These are phyloP conservation scores for Irena cyanogastra DNA, from an alignment of 2,113 vertebrate genomes.

Conservation along the genomic window DNA sequence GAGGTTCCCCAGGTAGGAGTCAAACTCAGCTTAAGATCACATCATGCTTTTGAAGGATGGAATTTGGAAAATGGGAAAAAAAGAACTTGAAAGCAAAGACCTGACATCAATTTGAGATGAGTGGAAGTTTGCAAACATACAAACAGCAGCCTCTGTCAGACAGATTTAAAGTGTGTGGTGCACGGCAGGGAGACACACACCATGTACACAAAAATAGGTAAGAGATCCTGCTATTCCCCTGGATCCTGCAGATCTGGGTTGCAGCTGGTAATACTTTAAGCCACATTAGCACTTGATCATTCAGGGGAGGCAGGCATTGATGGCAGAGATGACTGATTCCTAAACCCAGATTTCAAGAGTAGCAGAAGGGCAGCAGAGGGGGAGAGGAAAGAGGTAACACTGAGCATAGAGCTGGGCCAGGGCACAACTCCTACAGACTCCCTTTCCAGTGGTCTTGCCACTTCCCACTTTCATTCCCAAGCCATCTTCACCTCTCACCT, in stretches of 20 bases:
- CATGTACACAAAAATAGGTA: not conserved
- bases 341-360: not conserved
- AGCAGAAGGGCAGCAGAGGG: not conserved
- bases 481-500: not conserved
- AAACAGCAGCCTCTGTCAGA: not conserved
- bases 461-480: not conserved
- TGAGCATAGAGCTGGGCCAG: not conserved
- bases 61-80: not conserved
- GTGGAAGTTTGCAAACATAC: not conserved
- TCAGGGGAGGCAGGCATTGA: not conserved
- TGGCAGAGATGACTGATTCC: not conserved
- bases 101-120: not conserved
- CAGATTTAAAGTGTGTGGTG: not conserved
- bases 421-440: not conserved
- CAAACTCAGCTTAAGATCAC: not conserved
- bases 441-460: not conserved
- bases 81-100: not conserved
- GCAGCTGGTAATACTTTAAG: not conserved
- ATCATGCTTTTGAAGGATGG: not conserved
- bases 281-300: not conserved
- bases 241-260: not conserved
- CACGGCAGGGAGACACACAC: rapidly evolving
- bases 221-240: not conserved
- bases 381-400: not conserved
- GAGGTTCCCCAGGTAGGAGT: conserved; percentile 80